Base-by-base conservation (phyloP, 2,797 vertebrate species). In the Phrynocephalus forsythii region DNA sequence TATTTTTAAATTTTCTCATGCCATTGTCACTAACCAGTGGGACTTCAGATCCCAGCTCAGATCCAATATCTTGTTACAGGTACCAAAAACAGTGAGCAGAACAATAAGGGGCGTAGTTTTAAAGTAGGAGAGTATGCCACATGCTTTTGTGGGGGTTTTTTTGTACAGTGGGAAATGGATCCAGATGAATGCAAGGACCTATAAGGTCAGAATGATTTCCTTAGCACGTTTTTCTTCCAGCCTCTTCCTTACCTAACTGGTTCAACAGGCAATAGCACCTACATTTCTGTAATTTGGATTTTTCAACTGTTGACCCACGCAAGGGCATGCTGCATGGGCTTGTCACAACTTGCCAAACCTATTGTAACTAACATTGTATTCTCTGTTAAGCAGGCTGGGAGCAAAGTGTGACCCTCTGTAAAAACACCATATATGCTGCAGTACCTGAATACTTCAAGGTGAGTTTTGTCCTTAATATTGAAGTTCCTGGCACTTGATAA, bases 401-500 rank as follows among this genome's bases (percentile, higher is more conserved):
- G 22, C 22, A 6, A 82, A 52, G 73, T 28, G 66, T 1, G 78
- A 80, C 20, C 52, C 38, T 90, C 38, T 44, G 3, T 0, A 48
- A 8, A 56, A 84, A 63, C 33, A 6, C 44, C 67, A 63, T 86
- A 2, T 88, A 86, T 28, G 86, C 88, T 15, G 89, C 90, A 3
- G 90, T 18, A 26, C 71, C 82, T 16, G 79, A 48, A 85, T 30
- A 22, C 83, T 82, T 52, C 75, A 79, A 81, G 56, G 1, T 84
- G 79, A 67, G 76, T 78, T 15, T 73, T 7, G 7, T 6, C 48
- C 7, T 1, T 38, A 0, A 22, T 0, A 38, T 33, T 0, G 71
- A 0, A 60, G 0, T 85, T 1, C 15, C 48, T 0, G 69, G 1
- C 13, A 44, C 76, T 22, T 0, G 52, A 67, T 1, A 75, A 0